These are phyloP conservation scores for Drosophila serrata DNA, from an alignment of 1,140 invertebrate genomes.

Conservation along the genomic window DNA sequence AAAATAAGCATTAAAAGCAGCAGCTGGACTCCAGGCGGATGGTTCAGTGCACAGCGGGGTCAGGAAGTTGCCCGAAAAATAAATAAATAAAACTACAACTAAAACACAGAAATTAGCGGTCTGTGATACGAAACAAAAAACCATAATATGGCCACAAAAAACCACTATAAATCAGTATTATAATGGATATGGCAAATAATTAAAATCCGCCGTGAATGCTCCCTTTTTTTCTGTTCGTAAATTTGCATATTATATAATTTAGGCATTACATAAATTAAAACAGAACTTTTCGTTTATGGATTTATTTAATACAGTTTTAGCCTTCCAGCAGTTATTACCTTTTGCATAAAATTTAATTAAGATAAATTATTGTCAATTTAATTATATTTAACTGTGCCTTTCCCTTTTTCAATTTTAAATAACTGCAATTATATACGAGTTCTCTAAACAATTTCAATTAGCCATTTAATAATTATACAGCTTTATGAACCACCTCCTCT, in stretches of 20 bases:
- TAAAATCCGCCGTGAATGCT: conserved; percentile 41
- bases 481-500: conserved; percentile 1
- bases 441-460: conserved; percentile 7
- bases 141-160: conserved; percentile 30
- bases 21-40: conserved; percentile 52
- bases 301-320: no score
- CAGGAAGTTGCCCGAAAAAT: conserved; percentile 74
- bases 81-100: conserved; percentile 17
- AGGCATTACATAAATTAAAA: conserved; percentile 14
- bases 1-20: conserved; percentile 68
- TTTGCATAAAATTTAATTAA: neutral
- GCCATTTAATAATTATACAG: conserved; percentile 6
- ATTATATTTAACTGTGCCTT: conserved; percentile 1
- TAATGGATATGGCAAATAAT: conserved; percentile 19
- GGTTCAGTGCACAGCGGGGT: conserved; percentile 77
- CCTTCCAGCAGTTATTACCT: neutral
- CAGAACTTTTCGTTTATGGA: neutral
- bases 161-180: conserved; percentile 31
- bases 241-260: conserved; percentile 12
- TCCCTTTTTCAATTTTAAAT: conserved; percentile 13
- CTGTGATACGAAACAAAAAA: conserved; percentile 30
- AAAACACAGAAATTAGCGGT: conserved; percentile 39
- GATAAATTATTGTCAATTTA: neutral
- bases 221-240: conserved; percentile 19
- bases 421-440: conserved; percentile 2